These are phyloP conservation scores for Casuarius casuarius DNA, from an alignment of 2,113 vertebrate species.

Conservation along the genomic window DNA sequence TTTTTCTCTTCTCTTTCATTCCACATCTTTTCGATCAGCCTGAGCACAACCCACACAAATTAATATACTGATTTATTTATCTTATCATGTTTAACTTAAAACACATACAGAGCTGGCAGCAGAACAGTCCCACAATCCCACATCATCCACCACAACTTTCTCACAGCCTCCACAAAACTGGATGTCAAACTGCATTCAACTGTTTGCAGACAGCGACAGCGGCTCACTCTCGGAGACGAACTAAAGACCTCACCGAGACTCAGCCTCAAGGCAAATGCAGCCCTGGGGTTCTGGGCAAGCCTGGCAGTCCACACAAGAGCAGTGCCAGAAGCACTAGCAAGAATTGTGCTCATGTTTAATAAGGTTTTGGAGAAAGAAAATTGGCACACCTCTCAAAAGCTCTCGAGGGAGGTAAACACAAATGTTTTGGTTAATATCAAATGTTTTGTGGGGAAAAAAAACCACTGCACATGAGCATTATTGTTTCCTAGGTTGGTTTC, in stretches of 20 bases:
- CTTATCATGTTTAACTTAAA: conserved; percentile 17
- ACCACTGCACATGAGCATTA: neutral
- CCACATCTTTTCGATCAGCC: conserved; percentile 26
- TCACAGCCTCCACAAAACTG: conserved; percentile 1
- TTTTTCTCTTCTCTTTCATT: conserved; percentile 25
- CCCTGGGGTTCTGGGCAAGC: neutral
- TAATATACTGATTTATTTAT: conserved; percentile 48
- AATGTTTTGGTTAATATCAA: neutral
- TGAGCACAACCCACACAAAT: conserved; percentile 12
- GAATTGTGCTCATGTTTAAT: neutral
- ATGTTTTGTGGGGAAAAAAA: neutral
- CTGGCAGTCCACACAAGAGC: neutral
- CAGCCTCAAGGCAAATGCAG: neutral
- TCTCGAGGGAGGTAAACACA: neutral
- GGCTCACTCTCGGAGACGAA: neutral
- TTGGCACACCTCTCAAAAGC: neutral
- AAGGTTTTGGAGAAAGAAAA: neutral
- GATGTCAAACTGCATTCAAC: neutral
- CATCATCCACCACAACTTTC: neutral
- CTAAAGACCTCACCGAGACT: neutral
- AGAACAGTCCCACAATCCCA: conserved; percentile 10
- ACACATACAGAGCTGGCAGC: conserved; percentile 33
- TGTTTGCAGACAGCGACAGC: neutral
- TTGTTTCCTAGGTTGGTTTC: neutral
- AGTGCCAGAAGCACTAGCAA: neutral